Evolutionary conservation across 2,888 invertebrate genomes (phyloP).

Genomic region (Eristalis arbustorum): DNA sequence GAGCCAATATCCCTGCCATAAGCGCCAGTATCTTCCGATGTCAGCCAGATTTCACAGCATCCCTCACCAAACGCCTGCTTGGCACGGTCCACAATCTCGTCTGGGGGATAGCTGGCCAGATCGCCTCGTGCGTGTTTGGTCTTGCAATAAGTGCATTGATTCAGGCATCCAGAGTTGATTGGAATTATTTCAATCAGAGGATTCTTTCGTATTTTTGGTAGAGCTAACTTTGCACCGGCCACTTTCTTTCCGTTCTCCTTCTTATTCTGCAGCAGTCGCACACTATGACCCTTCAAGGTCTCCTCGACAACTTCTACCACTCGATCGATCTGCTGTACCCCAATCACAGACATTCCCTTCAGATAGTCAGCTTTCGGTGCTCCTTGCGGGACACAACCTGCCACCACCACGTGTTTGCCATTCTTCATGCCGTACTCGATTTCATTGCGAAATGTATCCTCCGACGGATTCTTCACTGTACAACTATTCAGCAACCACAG

Average conservation of each 20-base stretch:
- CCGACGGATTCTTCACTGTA: constrained; percentile 98
- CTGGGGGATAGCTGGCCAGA: constrained; percentile 94
- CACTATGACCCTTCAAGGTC: constrained; percentile 93
- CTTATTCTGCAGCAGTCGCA: constrained; percentile 90
- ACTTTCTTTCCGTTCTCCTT: constrained; percentile 88
- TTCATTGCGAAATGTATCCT: constrained; percentile 95
- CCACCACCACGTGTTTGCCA: constrained; percentile 94
- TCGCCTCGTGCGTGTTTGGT: constrained; percentile 98
- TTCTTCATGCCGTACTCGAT: constrained; percentile 87
- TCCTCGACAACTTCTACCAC: constrained; percentile 99
- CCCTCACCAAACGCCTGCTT: constrained; percentile 93
- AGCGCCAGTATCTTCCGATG: constrained; percentile 98
- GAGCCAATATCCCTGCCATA: constrained; percentile 97
- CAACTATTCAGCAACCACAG: constrained; percentile 98
- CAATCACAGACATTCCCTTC: constrained; percentile 92
- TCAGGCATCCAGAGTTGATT: constrained; percentile 97
- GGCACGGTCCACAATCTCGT: constrained; percentile 93
- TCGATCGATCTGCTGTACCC: constrained; percentile 98
- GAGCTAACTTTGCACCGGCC: constrained; percentile 91
- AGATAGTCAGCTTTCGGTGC: constrained; percentile 86
- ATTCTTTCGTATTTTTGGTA: constrained; percentile 97
- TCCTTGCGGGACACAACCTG: constrained; percentile 98
- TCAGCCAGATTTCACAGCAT: constrained; percentile 97
- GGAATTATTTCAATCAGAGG: constrained; percentile 98
- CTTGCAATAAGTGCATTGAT: constrained; percentile 99